Evolutionary conservation across 2,797 vertebrate species (phyloP).

Genomic region (Paedocypris micromegethes): DNA sequence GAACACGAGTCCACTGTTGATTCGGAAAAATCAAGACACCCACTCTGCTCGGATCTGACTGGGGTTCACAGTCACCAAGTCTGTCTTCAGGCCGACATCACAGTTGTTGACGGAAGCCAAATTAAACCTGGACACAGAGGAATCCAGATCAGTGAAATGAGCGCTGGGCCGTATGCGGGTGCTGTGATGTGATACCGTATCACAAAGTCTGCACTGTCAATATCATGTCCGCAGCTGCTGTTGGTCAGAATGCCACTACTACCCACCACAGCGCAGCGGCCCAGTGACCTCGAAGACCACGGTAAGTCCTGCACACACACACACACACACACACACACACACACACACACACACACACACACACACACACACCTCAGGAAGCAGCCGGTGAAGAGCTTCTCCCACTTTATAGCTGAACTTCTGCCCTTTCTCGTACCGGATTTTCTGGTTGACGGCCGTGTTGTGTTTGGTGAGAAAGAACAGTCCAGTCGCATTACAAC

Average conservation of each 20-base stretch:
- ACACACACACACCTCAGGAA: constrained; percentile 4
- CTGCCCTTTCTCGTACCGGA: not conserved
- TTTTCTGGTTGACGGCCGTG: not conserved
- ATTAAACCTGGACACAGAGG: constrained; percentile 15
- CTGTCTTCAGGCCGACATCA: constrained; percentile 31
- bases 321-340: not conserved
- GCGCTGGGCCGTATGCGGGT: not conserved
- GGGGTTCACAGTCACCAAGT: constrained; percentile 30
- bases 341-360: not conserved
- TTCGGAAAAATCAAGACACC: not conserved
- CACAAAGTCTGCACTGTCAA: constrained; percentile 4
- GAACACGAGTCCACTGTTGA: not conserved
- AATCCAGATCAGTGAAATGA: not conserved
- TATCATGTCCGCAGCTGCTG: not conserved
- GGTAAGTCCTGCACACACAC: not conserved
- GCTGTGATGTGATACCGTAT: not conserved
- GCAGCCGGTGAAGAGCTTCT: not conserved
- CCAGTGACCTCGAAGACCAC: not conserved
- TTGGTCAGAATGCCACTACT: constrained; percentile 6
- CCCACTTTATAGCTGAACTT: not conserved
- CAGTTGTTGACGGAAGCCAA: constrained; percentile 25
- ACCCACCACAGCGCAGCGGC: not conserved
- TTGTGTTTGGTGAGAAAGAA: constrained; percentile 8
- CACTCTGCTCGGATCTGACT: constrained; percentile 3
- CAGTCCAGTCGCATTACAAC: constrained; percentile 8